A percentile compares a stretch with the other conserved stretches of the same genome.
These are phyloP conservation scores for Hyla sarda DNA, from an alignment of 2,113 vertebrate genomes.

Conservation along the genomic window DNA sequence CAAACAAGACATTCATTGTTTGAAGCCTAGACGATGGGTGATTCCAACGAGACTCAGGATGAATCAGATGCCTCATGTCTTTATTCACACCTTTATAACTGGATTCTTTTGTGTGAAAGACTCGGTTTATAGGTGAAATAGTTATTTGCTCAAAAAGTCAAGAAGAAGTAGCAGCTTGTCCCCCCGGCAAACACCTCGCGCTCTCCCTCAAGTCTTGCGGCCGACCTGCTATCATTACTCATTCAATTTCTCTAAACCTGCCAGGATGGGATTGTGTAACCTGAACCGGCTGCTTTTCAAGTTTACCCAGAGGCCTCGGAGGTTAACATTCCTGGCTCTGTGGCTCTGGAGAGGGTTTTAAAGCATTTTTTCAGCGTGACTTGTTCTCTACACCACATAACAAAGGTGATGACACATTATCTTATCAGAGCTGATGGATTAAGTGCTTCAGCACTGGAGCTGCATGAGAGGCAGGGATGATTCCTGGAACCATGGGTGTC, in stretches of 20 bases:
- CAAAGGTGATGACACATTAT: slow-evolving; percentile 52
- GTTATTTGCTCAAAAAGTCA: not conserved
- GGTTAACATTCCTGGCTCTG: slow-evolving; percentile 51
- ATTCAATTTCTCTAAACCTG: not conserved
- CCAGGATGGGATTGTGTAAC: slow-evolving; percentile 25
- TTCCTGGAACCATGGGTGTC: slow-evolving; percentile 9
- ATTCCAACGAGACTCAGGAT: not conserved
- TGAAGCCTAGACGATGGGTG: not conserved
- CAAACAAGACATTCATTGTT: not conserved
- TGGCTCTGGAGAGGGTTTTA: slow-evolving; percentile 36
- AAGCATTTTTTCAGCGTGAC: slow-evolving; percentile 48
- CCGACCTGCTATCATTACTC: not conserved
- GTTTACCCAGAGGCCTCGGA: slow-evolving; percentile 44
- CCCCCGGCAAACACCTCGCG: not conserved
- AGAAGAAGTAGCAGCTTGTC: not conserved
- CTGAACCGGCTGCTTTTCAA: slow-evolving; percentile 32
- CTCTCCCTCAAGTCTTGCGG: not conserved
- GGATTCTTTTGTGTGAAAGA: not conserved
- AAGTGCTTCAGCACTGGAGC: slow-evolving; percentile 15
- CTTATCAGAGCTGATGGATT: slow-evolving; percentile 49
- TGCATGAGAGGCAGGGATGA: not conserved
- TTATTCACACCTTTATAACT: slow-evolving; percentile 7
- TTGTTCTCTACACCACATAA: slow-evolving; percentile 22
- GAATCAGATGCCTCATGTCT: not conserved
- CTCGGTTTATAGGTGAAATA: not conserved